Evolutionary conservation across 2,888 invertebrate species (phyloP), one percentile per base, ranked within the genome.

Genomic region (Drosophila greeni): DNA sequence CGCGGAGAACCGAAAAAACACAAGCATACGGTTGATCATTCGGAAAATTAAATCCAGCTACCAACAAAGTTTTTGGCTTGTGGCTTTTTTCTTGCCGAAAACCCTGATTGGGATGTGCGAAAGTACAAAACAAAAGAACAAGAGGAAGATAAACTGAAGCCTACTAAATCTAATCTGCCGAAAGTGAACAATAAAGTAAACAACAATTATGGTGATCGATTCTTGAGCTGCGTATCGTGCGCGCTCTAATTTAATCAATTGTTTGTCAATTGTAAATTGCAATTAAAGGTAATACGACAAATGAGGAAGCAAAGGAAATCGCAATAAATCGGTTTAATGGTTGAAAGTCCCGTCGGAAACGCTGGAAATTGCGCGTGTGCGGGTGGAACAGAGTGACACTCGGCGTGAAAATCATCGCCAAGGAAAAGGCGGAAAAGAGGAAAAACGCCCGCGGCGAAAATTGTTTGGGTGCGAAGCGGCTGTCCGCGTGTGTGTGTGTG

Each of bases 401-500:
- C 60, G 65, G 68, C 42, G 67, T 67, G 67, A 68, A 67, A 68
- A 67, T 52, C 54, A 52, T 42, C 49, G 67, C 51, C 54, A 51
- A 60, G 47, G 53, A 59, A 51, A 42, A 45, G 49, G 43, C 60
- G 57, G 54, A 49, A 29, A 47, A 48, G 70, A 66, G 51, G 52
- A 74, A 80, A 74, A 81, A 69, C 77, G 75, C 81, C 75, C 70
- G 71, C 80, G 67, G 73, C 64, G 61, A 77, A 76, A 67, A 55
- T 49, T 51, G 20, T 36, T 53, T 48, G 34, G 24, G 24, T 57
- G 48, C 23, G 36, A 45, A 45, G 52, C 66, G 16, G 20, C 36
- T 51, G 56, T 58, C 34, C 48, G 56, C 34, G 53, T 5, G 43
- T 36, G 55, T 67, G 68, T 36, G 54, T 51, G 58, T 58, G 56